phyloP scores from a whole-genome alignment of 2,888 invertebrate genomes.

The Seladonia tumulorum region DNA sequence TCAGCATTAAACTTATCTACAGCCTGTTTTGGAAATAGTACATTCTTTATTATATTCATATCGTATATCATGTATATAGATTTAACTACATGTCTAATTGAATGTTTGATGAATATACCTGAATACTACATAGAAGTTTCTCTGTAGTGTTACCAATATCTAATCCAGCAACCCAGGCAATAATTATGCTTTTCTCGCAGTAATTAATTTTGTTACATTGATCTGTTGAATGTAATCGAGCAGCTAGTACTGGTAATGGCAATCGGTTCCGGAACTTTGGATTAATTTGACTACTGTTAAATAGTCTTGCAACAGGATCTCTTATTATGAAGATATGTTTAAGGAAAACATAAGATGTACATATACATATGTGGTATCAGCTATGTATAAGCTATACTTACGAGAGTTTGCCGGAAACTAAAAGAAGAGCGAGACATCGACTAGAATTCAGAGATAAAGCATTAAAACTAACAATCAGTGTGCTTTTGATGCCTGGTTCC shows the following conservation, averaged over 20 bases:
- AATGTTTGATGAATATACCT: slow-evolving; percentile 70
- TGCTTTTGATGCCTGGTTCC: slow-evolving; percentile 79
- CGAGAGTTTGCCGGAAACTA: slow-evolving; percentile 81
- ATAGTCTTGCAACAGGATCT: slow-evolving; percentile 76
- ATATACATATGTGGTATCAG: background rate
- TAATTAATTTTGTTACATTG: slow-evolving; percentile 61
- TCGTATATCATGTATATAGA: slow-evolving; percentile 41
- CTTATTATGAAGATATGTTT: slow-evolving; percentile 64
- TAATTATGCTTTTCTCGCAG: slow-evolving; percentile 76
- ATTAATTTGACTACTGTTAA: slow-evolving; percentile 79
- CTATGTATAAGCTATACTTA: slow-evolving; percentile 68
- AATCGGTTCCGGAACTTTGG: slow-evolving; percentile 80
- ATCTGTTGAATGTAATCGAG: slow-evolving; percentile 74
- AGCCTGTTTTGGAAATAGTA: slow-evolving; percentile 69
- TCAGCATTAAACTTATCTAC: slow-evolving; percentile 77
- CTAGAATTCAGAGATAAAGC: slow-evolving; percentile 77
- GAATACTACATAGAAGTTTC: slow-evolving; percentile 78
- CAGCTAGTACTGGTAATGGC: slow-evolving; percentile 80
- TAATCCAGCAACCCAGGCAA: slow-evolving; percentile 82
- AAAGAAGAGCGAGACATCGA: slow-evolving; percentile 79
- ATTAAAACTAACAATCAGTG: slow-evolving; percentile 78
- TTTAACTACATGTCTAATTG: slow-evolving; percentile 38
- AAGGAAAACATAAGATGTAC: background rate
- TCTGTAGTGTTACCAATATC: slow-evolving; percentile 76
- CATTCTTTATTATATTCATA: slow-evolving; percentile 29